Percentiles rank a stretch among this genome's conserved stretches.
Conservation (phyloP, 1,140 invertebrate genomes). For the Agrypnia vestita region DNA sequence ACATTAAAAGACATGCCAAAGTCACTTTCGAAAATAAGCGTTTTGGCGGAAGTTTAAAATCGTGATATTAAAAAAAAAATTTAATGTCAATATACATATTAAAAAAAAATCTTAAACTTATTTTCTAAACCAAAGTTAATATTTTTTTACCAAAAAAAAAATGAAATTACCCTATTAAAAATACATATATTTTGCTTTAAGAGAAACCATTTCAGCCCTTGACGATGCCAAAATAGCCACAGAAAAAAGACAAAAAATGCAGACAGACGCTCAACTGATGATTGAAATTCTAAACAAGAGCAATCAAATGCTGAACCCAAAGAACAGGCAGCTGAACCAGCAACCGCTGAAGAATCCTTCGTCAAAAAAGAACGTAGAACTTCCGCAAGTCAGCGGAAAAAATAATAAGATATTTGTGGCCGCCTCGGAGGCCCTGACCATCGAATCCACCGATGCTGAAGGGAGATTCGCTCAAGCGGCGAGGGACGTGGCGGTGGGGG, state of each 20-base stretch:
- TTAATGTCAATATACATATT: too few relatives aligned
- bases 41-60: too few relatives aligned
- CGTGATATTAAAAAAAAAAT: too few relatives aligned
- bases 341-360: slow-evolving; percentile 66
- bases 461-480: slow-evolving; percentile 77
- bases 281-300: slow-evolving; percentile 79
- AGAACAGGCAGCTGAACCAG: slow-evolving; percentile 61
- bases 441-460: slow-evolving; percentile 69
- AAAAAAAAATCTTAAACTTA: too few relatives aligned
- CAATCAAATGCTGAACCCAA: slow-evolving; percentile 66
- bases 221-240: slow-evolving; percentile 78
- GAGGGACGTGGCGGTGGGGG: slow-evolving; percentile 77
- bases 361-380: slow-evolving; percentile 64
- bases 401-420: slow-evolving; percentile 74
- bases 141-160: too few relatives aligned
- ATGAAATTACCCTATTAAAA: too few relatives aligned
- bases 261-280: slow-evolving; percentile 82
- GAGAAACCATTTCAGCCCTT: slow-evolving; percentile 76
- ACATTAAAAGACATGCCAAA: too few relatives aligned
- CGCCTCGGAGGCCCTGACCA: slow-evolving; percentile 74
- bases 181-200: slow-evolving; percentile 61
- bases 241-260: slow-evolving; percentile 79
- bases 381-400: slow-evolving; percentile 67
- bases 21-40: too few relatives aligned
- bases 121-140: too few relatives aligned